phyloP scores from a whole-genome alignment of 2,113 vertebrate genomes.

The Australoheros scitulus region DNA sequence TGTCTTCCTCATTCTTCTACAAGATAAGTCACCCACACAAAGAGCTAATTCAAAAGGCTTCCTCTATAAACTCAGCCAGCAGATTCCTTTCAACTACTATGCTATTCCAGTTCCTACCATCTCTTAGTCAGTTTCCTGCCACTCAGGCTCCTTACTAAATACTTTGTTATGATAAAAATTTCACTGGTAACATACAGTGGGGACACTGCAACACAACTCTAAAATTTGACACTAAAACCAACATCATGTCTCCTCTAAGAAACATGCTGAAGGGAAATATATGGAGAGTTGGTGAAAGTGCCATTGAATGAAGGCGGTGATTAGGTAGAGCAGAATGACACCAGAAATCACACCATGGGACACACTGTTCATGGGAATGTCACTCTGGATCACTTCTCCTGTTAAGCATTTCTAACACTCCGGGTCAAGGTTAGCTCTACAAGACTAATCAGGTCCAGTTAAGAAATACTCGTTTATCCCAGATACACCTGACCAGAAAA shows the following conservation, averaged over 20 bases:
- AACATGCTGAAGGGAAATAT: background rate
- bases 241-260: no score
- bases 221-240: no score
- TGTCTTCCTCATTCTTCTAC: background rate
- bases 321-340: background rate
- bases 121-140: accelerated
- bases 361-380: background rate
- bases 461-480: background rate
- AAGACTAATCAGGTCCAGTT: no score
- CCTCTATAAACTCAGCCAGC: background rate
- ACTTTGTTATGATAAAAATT: background rate
- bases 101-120: accelerated
- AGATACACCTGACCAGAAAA: background rate
- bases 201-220: no score
- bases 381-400: background rate
- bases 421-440: no score
- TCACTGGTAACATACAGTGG: no score
- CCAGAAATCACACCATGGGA: background rate
- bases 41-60: background rate
- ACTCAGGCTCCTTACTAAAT: no score
- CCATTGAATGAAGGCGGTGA: background rate
- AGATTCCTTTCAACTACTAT: no score
- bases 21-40: background rate
- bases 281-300: background rate
- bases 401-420: background rate